Base-by-base conservation (phyloP, 1,140 invertebrate genomes). In the Sitobion miscanthi region DNA sequence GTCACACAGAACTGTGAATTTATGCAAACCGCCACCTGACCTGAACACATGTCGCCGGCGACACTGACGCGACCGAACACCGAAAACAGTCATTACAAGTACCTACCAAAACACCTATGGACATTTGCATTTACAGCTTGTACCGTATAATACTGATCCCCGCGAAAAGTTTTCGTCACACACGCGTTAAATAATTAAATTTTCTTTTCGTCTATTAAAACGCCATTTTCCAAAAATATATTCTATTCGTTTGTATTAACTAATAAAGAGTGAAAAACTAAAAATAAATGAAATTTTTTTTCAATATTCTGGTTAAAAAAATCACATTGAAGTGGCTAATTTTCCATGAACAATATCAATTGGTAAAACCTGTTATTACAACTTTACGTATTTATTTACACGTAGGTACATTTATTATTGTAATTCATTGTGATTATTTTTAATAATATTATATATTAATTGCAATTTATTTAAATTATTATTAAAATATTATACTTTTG, bases 11-110 rank as follows among this genome's bases (percentile, higher is more conserved):
- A 35, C 69, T 52, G 90, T 83, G 69, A 91, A 91, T 91, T 91
- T 83, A 83, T 83, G 90, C 90, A 52, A 83, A 91, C 90, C 69
- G 35, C 91, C 49, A 85, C 47, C 91, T 93, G 82, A 93, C 82
- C 47, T 30, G 49, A 86, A 93, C 82, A 93, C 77, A 86, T 93
- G 91, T 93, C 91, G 23, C 82, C 77, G 20, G 35, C 47, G 47
- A 42, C 49, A 85, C 91, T 91, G 90, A 47, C 52, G 52, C 35
- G 49, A 42, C 47, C 47, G 49, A 88, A 88, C 47, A 57, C 49
- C 52, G 23, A 42, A 90, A 90, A 62, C n/a, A n/a, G 87, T 54
- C 47, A 35, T 52, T 52, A 52, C 47, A 21, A 87, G 30, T 3
- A 38, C 21, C 30, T 77, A n/a, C 62, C n/a, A 49, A 54, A 89